These are phyloP conservation scores for Bellardia bayeri DNA, from an alignment of 2,888 invertebrate genomes.

Conservation along the genomic window DNA sequence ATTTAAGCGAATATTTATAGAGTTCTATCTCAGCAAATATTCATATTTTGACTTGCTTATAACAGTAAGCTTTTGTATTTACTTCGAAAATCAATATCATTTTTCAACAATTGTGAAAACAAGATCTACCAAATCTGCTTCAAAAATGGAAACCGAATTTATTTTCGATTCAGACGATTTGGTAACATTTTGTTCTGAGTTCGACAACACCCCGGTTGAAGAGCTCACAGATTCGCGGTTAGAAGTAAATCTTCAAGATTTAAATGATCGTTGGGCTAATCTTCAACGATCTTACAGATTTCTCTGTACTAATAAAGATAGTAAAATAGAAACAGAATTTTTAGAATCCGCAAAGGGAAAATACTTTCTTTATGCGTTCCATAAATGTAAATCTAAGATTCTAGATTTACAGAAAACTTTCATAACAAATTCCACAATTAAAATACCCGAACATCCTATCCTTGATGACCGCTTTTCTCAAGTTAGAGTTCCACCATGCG, in stretches of 20 bases:
- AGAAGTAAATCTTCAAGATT: background rate
- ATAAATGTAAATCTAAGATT: constrained; percentile 29
- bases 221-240: constrained; percentile 4
- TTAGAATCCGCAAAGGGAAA: constrained; percentile 2
- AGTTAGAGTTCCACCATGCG: background rate
- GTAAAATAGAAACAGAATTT: background rate
- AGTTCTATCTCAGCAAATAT: background rate
- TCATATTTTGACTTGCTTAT: background rate
- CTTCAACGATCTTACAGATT: constrained; percentile 19
- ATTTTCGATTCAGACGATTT: constrained; percentile 18
- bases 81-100: background rate
- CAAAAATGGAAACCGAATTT: background rate
- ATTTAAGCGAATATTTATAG: too few species aligned
- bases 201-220: constrained; percentile 9
- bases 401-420: constrained; percentile 17
- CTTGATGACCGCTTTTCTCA: background rate
- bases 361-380: background rate
- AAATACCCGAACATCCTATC: background rate
- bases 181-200: background rate
- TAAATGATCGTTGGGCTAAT: background rate
- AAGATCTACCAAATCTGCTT: background rate
- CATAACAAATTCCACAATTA: too few species aligned
- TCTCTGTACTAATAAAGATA: background rate
- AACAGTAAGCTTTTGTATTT: background rate
- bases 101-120: background rate